Base-by-base conservation (phyloP, 1,140 invertebrate species). In the Panagrolaimus sp. region DNA sequence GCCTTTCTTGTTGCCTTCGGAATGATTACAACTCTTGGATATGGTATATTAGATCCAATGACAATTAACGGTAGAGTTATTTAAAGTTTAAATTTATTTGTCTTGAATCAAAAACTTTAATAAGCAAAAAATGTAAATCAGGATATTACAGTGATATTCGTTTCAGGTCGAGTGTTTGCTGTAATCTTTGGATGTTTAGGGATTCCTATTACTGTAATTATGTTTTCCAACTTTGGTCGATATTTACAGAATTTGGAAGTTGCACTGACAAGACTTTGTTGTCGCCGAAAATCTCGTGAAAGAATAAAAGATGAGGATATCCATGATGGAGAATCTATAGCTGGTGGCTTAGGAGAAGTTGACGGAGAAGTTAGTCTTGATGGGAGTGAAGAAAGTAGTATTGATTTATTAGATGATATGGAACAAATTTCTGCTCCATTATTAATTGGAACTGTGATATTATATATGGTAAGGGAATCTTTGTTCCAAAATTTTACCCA, bases 221-320 rank as follows among this genome's bases (percentile, higher is more conserved):
- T 81, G 24, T 72, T 80, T 45, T 80, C 78, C 14, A 80, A 80
- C 63, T 77, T 80, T 71, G 79, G 78, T n/a, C 64, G 79, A 62
- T 80, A 80, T 67, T 45, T 80, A 12, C 79, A 81, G 62, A 70
- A 69, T 12, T 55, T 79, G 45, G 78, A 79, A 45, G 63, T 69
- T 1, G 62, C 44, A 43, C 21, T 79, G 12, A 48, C 76, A 14
- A 72, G 69, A 55, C 47, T 44, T 15, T 43, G 52, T 14, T 76
- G 46, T 43, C 65, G 63, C 24, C 24, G 12, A 17, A 26, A 64
- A 43, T 2, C 45, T 71, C 43, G 43, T 10, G 2, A 38, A 38
- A 12, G 38, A 43, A 55, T 32, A 63, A 43, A 62, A 65, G 52
- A 58, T 48, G 32, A 38, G 2, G 32, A 38, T 38, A 38, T 38